Evolutionary conservation across 2,113 vertebrate genomes (phyloP), one percentile per base, ranked within the genome.

Genomic region (Thamnaconus septentrionalis): DNA sequence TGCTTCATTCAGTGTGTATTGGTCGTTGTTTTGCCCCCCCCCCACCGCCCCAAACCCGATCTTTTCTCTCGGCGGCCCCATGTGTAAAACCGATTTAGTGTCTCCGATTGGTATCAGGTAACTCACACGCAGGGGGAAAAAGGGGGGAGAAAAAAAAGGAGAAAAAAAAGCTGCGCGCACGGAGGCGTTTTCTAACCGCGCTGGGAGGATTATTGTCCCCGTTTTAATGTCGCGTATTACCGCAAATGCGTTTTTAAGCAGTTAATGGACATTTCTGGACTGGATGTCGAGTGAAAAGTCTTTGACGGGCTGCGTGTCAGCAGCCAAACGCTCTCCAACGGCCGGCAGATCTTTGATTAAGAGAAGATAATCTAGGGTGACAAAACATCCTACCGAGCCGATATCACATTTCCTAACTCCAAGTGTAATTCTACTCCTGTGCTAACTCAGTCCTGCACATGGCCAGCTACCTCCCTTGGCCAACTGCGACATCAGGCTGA

Each of bases 401-500:
- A 42, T 58, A 83, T 90, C 86, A 64, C 74, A 87, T 90, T 89
- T 87, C 89, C 72, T 75, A 55, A 75, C 71, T 83, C 73, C 66
- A 74, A 85, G 87, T 84, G 87, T 86, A 90, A 90, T 90, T 87
- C 73, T 87, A 90, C 70, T 71, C 86, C 58, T 41, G 75, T 70
- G 83, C 83, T 89, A 88, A 85, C 76, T 83, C 85, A 73, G 77
- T 76, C 62, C 61, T 66, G 56, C 70, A 69, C 69, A 75, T 71
- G 50, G 48, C 64, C 53, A 9, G 58, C 67, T 54, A 58, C 61
- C 67, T 50, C 7, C 73, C 64, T 65, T 70, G 66, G 73, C 80
- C 74, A 81, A 66, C 53, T 64, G 69, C 10, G 7, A 69, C 50
- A 77, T 56, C 76, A 68, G 65, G 71, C 67, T 9, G 12, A 59